Conservation (phyloP, 2,888 invertebrate species). For the Rhagium mordax region DNA sequence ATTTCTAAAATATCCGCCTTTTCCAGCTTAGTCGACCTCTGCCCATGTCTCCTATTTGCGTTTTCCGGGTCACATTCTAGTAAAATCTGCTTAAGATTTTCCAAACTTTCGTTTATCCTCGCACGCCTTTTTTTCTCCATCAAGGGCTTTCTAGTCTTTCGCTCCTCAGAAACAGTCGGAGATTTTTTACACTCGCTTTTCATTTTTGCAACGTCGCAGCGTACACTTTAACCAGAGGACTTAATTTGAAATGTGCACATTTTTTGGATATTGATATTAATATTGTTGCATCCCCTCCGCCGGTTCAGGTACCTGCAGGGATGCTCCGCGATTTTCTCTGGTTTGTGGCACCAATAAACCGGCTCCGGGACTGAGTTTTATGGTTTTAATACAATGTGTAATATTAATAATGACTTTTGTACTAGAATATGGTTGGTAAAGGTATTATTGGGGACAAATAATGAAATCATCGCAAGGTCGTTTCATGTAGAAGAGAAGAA, state of each 20-base stretch:
- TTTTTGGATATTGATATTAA: no score
- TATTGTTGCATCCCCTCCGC: conserved; percentile 6
- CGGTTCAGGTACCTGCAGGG: not conserved
- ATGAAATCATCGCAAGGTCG: no score
- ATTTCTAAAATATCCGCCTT: conserved; percentile 79
- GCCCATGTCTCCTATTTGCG: conserved; percentile 62
- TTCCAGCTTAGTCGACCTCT: conserved; percentile 75
- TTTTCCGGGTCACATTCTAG: conserved; percentile 66
- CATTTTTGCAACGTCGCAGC: conserved; percentile 50
- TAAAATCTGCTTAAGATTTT: conserved; percentile 71
- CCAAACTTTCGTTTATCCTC: conserved; percentile 72
- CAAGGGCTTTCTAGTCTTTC: conserved; percentile 71
- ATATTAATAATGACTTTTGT: not conserved
- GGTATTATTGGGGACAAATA: no score
- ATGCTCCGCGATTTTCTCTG: not conserved
- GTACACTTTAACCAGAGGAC: no score
- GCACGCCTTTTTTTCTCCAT: conserved; percentile 74
- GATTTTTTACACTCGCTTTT: conserved; percentile 55
- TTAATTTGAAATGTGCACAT: no score
- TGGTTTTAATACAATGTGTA: not conserved
- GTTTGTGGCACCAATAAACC: conserved; percentile 15
- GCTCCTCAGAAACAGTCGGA: conserved; percentile 62
- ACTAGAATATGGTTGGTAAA: not conserved
- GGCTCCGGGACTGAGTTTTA: not conserved
- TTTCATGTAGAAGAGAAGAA: no score